Evolutionary conservation across 1,140 invertebrate genomes (phyloP), one percentile per base, ranked within the genome.

Genomic region (Caenorhabditis inopinata): DNA sequence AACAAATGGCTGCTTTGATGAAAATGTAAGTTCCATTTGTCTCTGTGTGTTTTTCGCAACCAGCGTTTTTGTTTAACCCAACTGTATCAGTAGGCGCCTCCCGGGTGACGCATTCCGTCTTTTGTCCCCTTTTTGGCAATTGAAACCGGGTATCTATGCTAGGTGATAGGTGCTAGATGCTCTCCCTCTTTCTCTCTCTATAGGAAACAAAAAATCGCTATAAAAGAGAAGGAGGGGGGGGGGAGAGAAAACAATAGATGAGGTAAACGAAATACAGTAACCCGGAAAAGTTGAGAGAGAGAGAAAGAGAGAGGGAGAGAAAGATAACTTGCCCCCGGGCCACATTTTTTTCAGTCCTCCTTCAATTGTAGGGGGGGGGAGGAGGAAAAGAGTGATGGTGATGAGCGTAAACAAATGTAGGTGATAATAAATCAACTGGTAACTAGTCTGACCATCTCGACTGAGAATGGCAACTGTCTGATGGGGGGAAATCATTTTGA

Each of bases 351-450:
- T n/a, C n/a, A n/a, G n/a, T n/a, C n/a, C n/a, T n/a, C n/a, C n/a
- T n/a, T n/a, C n/a, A n/a, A n/a, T n/a, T n/a, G n/a, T n/a, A n/a
- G n/a, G n/a, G n/a, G n/a, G n/a, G n/a, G n/a, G 51, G 27, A 11
- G 14, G 58, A 42, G 32, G 38, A 9, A 53, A 9, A 18, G 58
- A 42, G 25, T 42, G 38, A 42, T 35, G n/a, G 12, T 38, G 58
- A 32, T 68, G 32, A 68, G 58, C 58, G 58, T 68, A 68, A 68
- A 68, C 58, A 68, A 68, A 68, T 38, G 58, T 68, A 42, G 58
- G 58, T 68, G 58, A 68, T 68, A 68, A 68, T 68, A 68, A 68
- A 68, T 68, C 58, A 68, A 42, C 32, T 68, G 58, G 58, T 68
- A 68, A 68, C 58, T 68, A 18, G 58, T 68, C 58, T 68, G 58